A percentile compares a stretch with the other conserved stretches of the same genome.
Evolutionary conservation across 2,797 vertebrate species (phyloP).

Genomic region (Salarias fasciatus): DNA sequence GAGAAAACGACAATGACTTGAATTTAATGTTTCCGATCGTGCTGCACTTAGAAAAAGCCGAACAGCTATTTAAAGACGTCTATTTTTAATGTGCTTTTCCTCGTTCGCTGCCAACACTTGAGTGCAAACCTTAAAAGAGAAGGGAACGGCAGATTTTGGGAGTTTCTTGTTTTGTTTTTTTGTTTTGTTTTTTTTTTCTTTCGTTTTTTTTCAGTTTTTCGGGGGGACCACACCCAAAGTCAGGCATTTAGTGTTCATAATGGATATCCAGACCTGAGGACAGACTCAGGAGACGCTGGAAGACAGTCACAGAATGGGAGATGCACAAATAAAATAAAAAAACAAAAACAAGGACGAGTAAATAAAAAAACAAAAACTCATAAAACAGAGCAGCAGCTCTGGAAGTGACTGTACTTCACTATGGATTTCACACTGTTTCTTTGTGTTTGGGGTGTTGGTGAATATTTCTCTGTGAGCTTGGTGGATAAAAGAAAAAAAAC

Average conservation of each 20-base stretch:
- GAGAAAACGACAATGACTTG: conserved; percentile 90
- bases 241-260: conserved; percentile 20
- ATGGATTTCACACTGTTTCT: conserved; percentile 29
- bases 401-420: conserved; percentile 19
- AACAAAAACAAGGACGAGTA: conserved; percentile 14
- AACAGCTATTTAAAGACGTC: conserved; percentile 87
- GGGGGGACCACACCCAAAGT: conserved; percentile 60
- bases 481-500: too few relatives aligned
- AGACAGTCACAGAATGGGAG: conserved; percentile 1
- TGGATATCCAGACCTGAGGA: conserved; percentile 19
- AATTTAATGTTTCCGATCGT: conserved; percentile 85
- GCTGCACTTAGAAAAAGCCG: conserved; percentile 89
- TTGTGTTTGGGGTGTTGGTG: conserved; percentile 62
- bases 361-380: conserved; percentile 28
- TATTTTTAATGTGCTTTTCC: conserved; percentile 87
- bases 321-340: conserved; percentile 17
- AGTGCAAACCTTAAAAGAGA: conserved; percentile 58
- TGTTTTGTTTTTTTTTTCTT: neutral
- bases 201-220: too few relatives aligned
- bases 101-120: conserved; percentile 84
- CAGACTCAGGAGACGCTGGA: conserved; percentile 4
- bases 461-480: conserved; percentile 43
- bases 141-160: conserved; percentile 45
- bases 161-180: neutral
- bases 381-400: conserved; percentile 15